Evolutionary conservation across 2,113 vertebrate genomes (phyloP), one percentile per base, ranked within the genome.

Genomic region (Mugil cephalus): DNA sequence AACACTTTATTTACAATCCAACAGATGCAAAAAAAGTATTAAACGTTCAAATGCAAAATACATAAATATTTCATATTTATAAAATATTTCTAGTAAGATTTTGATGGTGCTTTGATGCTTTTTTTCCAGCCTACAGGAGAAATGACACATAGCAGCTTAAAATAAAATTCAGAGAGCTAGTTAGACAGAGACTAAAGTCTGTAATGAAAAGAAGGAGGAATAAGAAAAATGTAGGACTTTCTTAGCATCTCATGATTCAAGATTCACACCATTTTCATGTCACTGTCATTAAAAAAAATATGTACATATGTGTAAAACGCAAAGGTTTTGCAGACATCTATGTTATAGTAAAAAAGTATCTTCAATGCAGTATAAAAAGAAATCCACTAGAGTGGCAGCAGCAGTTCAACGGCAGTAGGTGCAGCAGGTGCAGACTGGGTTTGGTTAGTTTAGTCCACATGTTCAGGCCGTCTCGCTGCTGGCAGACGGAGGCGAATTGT

Each of bases 391-490:
- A 42, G 61, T 8, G 1, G 43, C 39, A 63, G 53, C 53, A 72
- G 56, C 15, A 50, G 46, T 40, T 72, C 45, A 55, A 30, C 46
- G n/a, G n/a, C n/a, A n/a, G n/a, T n/a, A 48, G 10, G 45, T 17
- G 34, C 34, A 24, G 12, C n/a, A 7, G 38, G 6, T 36, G 38
- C 55, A 40, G 36, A 36, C 47, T 3, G 18, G 40, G 19, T 48
- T 7, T 39, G 12, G 36, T 67, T 21, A 24, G 14, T 15, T 51
- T 36, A 54, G 38, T 79, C 51, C 50, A 15, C 17, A 10, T 12
- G n/a, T 30, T 91, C 78, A 92, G 56, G 77, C 90, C 4, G 93
- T 79, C 79, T 96, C 95, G 66, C 91, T 94, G 24, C 88, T 89
- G 67, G 83, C 89, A 18, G 83, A 79, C 2, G 85, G 88, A 48